Conservation (phyloP, 2,888 invertebrate species). For the Smittia sp. region DNA sequence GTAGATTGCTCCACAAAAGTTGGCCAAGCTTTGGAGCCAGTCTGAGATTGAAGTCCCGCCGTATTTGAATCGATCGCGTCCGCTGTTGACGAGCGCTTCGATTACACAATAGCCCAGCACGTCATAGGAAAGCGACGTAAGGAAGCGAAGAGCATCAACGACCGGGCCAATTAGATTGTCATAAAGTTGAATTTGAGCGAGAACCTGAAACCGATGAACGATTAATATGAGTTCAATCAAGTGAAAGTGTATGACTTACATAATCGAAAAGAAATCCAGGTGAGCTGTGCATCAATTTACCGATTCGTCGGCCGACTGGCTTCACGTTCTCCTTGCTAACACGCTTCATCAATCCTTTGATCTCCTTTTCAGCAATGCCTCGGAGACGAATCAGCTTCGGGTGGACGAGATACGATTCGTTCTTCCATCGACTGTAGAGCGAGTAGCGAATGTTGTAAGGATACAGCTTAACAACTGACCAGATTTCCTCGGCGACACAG, state of each 20-base stretch:
- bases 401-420: constrained; percentile 78
- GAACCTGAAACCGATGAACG: constrained; percentile 56
- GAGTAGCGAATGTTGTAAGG: constrained; percentile 81
- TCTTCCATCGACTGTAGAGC: constrained; percentile 95
- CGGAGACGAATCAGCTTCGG: constrained; percentile 79
- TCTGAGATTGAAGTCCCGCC: constrained; percentile 89
- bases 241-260: constrained; percentile 54
- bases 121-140: constrained; percentile 93
- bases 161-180: constrained; percentile 95
- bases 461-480: constrained; percentile 81
- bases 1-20: constrained; percentile 93
- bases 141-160: constrained; percentile 94
- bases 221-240: not conserved
- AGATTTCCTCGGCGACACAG: constrained; percentile 94
- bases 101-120: constrained; percentile 93
- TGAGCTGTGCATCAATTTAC: constrained; percentile 94
- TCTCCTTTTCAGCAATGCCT: constrained; percentile 84
- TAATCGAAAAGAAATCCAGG: constrained; percentile 97
- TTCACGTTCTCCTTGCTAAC: constrained; percentile 98
- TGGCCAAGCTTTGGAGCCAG: constrained; percentile 92
- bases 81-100: constrained; percentile 81
- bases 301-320: constrained; percentile 91
- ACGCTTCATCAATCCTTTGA: constrained; percentile 95
- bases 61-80: constrained; percentile 74
- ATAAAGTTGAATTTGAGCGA: constrained; percentile 84